Base-by-base conservation (phyloP, 2,113 vertebrate genomes). In the Centropus unirufus region DNA sequence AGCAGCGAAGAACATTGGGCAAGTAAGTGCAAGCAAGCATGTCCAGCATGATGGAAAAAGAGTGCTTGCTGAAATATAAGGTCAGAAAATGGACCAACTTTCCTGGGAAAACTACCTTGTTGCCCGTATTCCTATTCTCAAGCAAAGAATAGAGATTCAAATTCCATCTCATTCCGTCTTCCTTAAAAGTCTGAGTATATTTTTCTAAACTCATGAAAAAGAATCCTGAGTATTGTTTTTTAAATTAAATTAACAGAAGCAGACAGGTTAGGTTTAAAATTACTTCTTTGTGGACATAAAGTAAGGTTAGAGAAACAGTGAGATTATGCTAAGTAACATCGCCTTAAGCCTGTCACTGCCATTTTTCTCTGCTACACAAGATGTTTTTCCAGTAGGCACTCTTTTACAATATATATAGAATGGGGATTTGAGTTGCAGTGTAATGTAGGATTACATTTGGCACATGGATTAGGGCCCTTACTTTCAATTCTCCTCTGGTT, bases 371-470 rank as follows among this genome's bases (percentile, higher is more conserved):
- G 73, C 84, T 87, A 64, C 39, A 51, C n/a, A 61, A 86, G 30
- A 39, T 86, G 40, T 87, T 94, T 93, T 84, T 82, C 49, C 81
- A 85, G 78, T 40, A 95, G 75, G 66, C 58, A 74, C 29, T 64
- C 82, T 79, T 94, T 64, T 91, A 62, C 70, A 89, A 70, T 92
- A 73, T 87, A 77, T 76, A 81, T 47, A 96, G 64, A 78, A 84
- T 32, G 40, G 79, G 87, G 69, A 96, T 95, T 96, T 95, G 75
- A 89, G 75, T 91, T 93, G 74, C 42, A 83, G 73, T 83, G 80
- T 88, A 96, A 96, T 74, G 79, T 90, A 90, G 90, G 88, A 96
- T 97, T 97, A 89, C 76, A 95, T 92, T 95, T 96, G 96, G 90
- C 88, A 92, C 78, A 93, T 95, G 83, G 86, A 95, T 96, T 96